phyloP scores from a whole-genome alignment of 53 echinoderm and acorn worm genomes.

The Zoroaster sp. region DNA sequence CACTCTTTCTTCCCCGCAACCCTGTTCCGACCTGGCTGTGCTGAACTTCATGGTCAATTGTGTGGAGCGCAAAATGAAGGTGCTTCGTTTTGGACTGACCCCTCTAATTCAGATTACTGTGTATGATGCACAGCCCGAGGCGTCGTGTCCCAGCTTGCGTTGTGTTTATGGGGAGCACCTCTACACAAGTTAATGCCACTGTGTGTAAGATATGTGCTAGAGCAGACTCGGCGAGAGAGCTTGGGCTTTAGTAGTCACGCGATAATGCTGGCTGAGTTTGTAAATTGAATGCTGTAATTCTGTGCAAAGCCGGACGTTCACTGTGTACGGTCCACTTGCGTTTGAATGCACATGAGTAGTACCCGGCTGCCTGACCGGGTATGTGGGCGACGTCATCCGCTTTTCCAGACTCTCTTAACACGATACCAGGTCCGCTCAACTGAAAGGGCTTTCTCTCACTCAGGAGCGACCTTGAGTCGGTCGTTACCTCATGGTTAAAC shows the following conservation, averaged over 20 bases:
- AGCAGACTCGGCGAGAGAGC: neutral
- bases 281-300: constrained; percentile 52
- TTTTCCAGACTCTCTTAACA: neutral
- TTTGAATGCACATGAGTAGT: constrained; percentile 10
- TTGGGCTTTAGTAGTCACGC: constrained; percentile 21
- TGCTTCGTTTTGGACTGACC: neutral
- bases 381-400: constrained; percentile 45
- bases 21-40: neutral
- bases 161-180: constrained; percentile 16
- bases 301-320: constrained; percentile 30
- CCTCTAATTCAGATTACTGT: constrained; percentile 26
- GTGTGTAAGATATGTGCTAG: neutral
- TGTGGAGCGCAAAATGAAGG: neutral
- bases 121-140: constrained; percentile 6
- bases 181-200: neutral
- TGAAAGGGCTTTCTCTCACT: constrained; percentile 33
- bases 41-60: neutral
- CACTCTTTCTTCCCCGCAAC: neutral
- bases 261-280: constrained; percentile 43
- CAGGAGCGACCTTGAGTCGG: constrained; percentile 31
- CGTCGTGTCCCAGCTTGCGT: constrained; percentile 24
- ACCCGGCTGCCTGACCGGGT: constrained; percentile 40
- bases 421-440: neutral
- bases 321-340: constrained; percentile 40
- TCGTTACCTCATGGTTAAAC: constrained; percentile 16